Evolutionary conservation across 2,797 vertebrate genomes (phyloP).

Genomic region (Rhynchotus rufescens): DNA sequence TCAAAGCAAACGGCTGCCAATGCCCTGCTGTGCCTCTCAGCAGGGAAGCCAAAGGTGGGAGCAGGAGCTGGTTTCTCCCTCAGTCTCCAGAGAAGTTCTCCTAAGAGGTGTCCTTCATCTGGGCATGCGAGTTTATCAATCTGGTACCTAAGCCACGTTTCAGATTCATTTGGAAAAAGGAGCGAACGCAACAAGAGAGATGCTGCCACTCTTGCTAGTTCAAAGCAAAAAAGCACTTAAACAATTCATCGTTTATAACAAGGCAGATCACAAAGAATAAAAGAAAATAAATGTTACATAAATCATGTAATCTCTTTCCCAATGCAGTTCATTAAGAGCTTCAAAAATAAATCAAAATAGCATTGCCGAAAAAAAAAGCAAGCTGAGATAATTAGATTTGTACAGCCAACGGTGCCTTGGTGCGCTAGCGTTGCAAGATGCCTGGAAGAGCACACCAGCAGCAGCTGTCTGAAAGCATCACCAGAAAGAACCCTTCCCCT

Average conservation of each 20-base stretch:
- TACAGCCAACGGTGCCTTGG: neutral
- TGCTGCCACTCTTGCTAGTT: slow-evolving; percentile 60
- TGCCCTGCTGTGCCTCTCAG: neutral
- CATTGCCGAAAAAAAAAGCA: neutral
- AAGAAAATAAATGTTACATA: slow-evolving; percentile 71
- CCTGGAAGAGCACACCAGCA: slow-evolving; percentile 5
- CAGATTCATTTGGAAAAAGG: slow-evolving; percentile 7
- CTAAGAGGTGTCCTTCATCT: neutral
- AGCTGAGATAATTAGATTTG: slow-evolving; percentile 47
- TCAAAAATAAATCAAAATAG: slow-evolving; percentile 66
- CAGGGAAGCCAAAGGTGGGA: neutral
- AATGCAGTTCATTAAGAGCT: slow-evolving; percentile 56
- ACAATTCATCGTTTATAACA: slow-evolving; percentile 65
- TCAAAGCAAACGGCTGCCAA: neutral
- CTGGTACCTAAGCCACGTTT: neutral
- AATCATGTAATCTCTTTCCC: slow-evolving; percentile 63
- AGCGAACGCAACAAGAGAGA: slow-evolving; percentile 10
- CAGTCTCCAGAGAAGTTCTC: neutral
- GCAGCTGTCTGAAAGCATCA: neutral
- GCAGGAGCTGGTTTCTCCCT: neutral
- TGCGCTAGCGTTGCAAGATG: neutral
- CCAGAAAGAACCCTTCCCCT: neutral
- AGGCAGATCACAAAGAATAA: slow-evolving; percentile 69
- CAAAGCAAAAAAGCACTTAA: slow-evolving; percentile 70
- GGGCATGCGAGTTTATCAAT: neutral